A percentile compares a stretch with the other conserved stretches of the same genome.
phyloP scores from a whole-genome alignment of 2,888 invertebrate genomes.

The Halictus quadricinctus region DNA sequence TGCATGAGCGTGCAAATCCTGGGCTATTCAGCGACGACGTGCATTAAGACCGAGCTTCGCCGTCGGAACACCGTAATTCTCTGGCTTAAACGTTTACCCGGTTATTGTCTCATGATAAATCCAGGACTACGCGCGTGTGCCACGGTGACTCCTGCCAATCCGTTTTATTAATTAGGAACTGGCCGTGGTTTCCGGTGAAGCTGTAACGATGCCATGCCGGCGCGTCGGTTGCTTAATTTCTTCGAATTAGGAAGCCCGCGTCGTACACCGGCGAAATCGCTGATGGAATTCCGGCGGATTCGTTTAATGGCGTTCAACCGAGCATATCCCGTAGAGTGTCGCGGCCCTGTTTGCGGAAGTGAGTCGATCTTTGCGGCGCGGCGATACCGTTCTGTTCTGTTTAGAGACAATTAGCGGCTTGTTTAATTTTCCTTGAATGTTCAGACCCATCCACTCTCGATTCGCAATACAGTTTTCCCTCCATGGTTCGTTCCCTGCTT shows the following conservation, averaged over 20 bases:
- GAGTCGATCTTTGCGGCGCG: not conserved
- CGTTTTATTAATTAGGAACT: conserved; percentile 56
- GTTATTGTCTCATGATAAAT: conserved; percentile 63
- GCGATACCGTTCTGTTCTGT: not conserved
- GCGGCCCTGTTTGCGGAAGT: not conserved
- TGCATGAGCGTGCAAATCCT: conserved; percentile 45
- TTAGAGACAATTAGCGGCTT: conserved; percentile 11
- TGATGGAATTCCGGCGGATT: not conserved
- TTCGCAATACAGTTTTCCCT: not conserved
- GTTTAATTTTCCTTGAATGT: not conserved
- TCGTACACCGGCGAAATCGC: not conserved
- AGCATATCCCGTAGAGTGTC: not conserved
- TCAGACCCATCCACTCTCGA: not conserved
- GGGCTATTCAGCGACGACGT: conserved; percentile 44
- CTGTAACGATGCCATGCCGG: not conserved
- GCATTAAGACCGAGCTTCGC: conserved; percentile 46
- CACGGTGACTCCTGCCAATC: conserved; percentile 25
- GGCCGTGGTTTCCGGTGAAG: not conserved
- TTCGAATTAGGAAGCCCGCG: not conserved
- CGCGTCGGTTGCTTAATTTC: not conserved
- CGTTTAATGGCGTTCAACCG: not conserved
- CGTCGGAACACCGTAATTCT: conserved; percentile 50
- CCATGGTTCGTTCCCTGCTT: not conserved
- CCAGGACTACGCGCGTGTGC: conserved; percentile 20
- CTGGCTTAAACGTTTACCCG: conserved; percentile 59